Conservation (phyloP, 2,113 vertebrate genomes). For the Odocoileus hemionus region DNA sequence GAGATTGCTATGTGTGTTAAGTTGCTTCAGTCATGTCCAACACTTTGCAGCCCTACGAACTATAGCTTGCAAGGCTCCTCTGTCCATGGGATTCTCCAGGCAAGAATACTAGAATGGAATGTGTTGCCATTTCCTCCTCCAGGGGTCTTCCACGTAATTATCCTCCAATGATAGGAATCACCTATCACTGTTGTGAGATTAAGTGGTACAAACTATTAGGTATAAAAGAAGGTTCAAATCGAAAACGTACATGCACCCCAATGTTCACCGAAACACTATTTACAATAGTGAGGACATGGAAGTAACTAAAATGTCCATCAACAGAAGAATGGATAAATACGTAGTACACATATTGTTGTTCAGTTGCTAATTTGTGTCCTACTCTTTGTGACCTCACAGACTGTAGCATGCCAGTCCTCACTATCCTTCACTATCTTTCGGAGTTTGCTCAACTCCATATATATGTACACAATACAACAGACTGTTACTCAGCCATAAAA, state of each 20-base stretch:
- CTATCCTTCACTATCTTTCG: background rate
- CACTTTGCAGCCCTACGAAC: background rate
- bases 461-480: background rate
- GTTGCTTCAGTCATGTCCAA: accelerated
- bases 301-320: background rate
- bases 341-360: background rate
- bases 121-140: background rate
- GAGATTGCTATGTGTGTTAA: background rate
- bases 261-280: background rate
- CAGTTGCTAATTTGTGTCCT: background rate
- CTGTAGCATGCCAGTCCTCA: background rate
- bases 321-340: background rate
- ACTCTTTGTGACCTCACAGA: background rate
- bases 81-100: background rate
- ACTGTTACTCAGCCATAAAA: background rate
- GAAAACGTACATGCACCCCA: background rate
- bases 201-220: background rate
- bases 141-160: background rate
- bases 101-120: background rate
- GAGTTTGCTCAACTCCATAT: background rate
- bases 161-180: background rate
- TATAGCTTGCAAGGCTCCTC: background rate
- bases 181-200: background rate
- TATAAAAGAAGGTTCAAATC: background rate
- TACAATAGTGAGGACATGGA: background rate